A percentile compares a stretch with the other conserved stretches of the same genome.
phyloP scores from a whole-genome alignment of 1,140 invertebrate species.

The Dreissena rostriformis region DNA sequence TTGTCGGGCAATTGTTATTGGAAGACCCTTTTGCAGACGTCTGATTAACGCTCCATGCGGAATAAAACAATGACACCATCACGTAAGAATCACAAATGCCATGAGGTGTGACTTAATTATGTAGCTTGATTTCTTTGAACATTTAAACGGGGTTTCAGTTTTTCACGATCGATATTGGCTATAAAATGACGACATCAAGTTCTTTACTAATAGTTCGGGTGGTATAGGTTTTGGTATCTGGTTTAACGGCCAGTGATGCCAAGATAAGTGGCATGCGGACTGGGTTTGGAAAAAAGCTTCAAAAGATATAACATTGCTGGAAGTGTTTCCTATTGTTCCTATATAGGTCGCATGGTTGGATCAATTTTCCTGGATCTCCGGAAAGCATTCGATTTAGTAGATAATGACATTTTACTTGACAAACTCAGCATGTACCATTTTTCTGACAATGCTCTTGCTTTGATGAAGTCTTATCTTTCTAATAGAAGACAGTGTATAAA shows the following conservation, averaged over 20 bases:
- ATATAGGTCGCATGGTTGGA: too few species aligned
- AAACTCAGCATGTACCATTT: too few species aligned
- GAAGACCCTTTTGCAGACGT: conserved; percentile 36
- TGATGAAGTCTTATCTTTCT: too few species aligned
- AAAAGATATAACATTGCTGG: conserved; percentile 46
- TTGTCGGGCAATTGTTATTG: conserved; percentile 25
- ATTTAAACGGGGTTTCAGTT: conserved; percentile 40
- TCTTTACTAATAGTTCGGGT: conserved; percentile 34
- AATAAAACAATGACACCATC: conserved; percentile 20
- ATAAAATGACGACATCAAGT: background rate
- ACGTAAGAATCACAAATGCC: conserved; percentile 4
- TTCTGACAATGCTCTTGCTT: too few species aligned
- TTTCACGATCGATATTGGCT: conserved; percentile 38
- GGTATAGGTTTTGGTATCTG: conserved; percentile 23
- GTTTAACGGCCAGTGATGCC: conserved; percentile 32
- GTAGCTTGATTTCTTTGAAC: conserved; percentile 20
- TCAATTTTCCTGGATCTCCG: too few species aligned
- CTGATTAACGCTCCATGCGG: conserved; percentile 44
- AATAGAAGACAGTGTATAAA: too few species aligned
- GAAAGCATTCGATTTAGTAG: too few species aligned
- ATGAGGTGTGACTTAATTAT: conserved; percentile 15
- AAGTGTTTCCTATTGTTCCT: conserved; percentile 52
- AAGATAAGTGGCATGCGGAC: background rate
- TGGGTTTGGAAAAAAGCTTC: background rate
- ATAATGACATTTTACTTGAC: too few species aligned